phyloP scores from a whole-genome alignment of 1,140 invertebrate genomes.

The Eubasilissa regina region DNA sequence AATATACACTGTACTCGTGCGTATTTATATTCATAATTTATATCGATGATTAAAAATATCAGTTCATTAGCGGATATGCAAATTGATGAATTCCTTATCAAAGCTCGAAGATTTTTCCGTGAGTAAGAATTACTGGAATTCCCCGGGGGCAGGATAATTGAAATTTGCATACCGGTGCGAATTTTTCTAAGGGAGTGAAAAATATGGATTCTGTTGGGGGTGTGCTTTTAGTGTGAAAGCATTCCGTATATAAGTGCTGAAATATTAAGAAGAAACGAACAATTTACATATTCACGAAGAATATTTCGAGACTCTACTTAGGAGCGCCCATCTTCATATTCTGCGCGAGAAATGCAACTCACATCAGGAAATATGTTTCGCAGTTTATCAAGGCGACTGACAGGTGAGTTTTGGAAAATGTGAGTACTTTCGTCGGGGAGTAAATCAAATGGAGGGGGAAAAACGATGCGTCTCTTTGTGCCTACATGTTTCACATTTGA shows the following conservation, averaged over 20 bases:
- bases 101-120: conserved; percentile 29
- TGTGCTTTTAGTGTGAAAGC: conserved; percentile 58
- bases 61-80: conserved; percentile 8
- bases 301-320: conserved; percentile 46
- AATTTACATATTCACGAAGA: conserved; percentile 55
- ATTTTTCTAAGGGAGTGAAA: conserved; percentile 41
- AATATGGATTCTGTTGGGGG: conserved; percentile 31
- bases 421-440: conserved; percentile 15
- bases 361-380: conserved; percentile 36
- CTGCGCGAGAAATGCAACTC: conserved; percentile 26
- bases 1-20: too few relatives aligned
- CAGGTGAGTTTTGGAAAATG: conserved; percentile 29
- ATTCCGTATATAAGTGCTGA: conserved; percentile 56
- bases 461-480: background rate
- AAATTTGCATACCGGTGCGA: conserved; percentile 57
- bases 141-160: conserved; percentile 47
- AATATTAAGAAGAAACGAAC: conserved; percentile 59
- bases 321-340: conserved; percentile 1
- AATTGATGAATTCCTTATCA: conserved; percentile 2
- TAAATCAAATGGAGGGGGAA: conserved; percentile 19
- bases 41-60: background rate
- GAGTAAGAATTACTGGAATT: conserved; percentile 3
- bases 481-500: conserved; percentile 22
- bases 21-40: too few relatives aligned
- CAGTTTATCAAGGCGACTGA: conserved; percentile 36